Percentiles rank a stretch among this genome's conserved stretches.
Conservation (phyloP, 2,113 vertebrate genomes). For the Mus pahari region DNA sequence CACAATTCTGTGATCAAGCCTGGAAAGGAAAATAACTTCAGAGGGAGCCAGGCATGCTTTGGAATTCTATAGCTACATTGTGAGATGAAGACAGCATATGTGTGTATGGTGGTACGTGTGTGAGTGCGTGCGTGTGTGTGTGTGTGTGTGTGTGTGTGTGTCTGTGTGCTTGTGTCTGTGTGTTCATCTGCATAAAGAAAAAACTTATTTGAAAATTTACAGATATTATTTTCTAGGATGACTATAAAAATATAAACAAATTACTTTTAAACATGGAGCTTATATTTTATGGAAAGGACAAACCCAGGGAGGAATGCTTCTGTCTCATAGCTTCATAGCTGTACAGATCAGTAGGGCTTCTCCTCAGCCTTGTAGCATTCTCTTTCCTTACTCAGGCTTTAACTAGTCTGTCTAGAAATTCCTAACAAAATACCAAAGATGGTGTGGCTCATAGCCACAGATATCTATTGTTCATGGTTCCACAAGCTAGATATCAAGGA, state of each 20-base stretch:
- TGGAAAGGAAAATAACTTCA: conserved; percentile 63
- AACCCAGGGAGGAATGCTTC: not conserved
- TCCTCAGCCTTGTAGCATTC: accelerated
- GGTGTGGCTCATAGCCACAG: not conserved
- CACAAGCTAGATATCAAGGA: not conserved
- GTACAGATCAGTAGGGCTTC: not conserved
- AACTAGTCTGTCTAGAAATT: not conserved
- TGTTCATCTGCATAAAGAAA: not conserved
- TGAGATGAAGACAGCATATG: not conserved
- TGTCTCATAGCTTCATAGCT: accelerated
- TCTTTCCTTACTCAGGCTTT: not conserved
- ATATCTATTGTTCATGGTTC: not conserved
- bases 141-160: not conserved
- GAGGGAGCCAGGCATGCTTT: conserved; percentile 9
- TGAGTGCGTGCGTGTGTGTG: not conserved
- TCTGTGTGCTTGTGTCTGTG: not conserved
- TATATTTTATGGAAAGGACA: not conserved
- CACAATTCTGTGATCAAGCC: conserved; percentile 45
- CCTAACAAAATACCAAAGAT: not conserved
- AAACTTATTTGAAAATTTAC: conserved; percentile 13
- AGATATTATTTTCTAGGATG: not conserved
- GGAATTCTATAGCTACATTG: not conserved
- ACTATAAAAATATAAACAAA: not conserved
- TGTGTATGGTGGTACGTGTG: not conserved
- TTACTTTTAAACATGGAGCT: not conserved